Conservation (phyloP, 2,797 vertebrate species). For the Sebastes flavidus region DNA sequence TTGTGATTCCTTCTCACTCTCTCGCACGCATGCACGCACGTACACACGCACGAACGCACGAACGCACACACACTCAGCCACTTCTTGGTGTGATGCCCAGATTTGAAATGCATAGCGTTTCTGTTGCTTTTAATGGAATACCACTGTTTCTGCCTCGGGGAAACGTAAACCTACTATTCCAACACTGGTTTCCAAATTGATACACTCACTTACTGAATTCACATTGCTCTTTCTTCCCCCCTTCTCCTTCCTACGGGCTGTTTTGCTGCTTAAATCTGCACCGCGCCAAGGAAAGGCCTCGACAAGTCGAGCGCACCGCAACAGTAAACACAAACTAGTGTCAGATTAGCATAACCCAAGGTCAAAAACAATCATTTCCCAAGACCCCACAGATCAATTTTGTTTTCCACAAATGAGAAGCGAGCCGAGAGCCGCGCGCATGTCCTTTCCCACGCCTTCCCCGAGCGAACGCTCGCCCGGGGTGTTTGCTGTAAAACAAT, state of each 20-base stretch:
- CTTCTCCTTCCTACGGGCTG: slow-evolving; percentile 20
- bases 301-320: slow-evolving; percentile 8
- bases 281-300: not conserved
- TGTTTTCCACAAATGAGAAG: slow-evolving; percentile 41
- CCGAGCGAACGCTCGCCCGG: slow-evolving; percentile 33
- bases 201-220: slow-evolving; percentile 58
- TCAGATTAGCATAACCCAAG: slow-evolving; percentile 70
- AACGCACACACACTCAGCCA: not conserved
- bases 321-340: slow-evolving; percentile 61
- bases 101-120: slow-evolving; percentile 70
- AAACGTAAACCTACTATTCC: slow-evolving; percentile 53
- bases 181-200: slow-evolving; percentile 66
- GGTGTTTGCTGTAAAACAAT: slow-evolving; percentile 46
- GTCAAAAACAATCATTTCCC: slow-evolving; percentile 61
- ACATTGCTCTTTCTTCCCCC: slow-evolving; percentile 20
- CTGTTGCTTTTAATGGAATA: slow-evolving; percentile 73
- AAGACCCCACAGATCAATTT: slow-evolving; percentile 53
- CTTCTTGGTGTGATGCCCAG: slow-evolving; percentile 51
- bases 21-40: too few relatives aligned
- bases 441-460: slow-evolving; percentile 50
- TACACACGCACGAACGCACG: not conserved
- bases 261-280: slow-evolving; percentile 30
- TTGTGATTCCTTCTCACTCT: slow-evolving; percentile 28
- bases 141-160: slow-evolving; percentile 60
- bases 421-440: slow-evolving; percentile 2